phyloP scores from a whole-genome alignment of 2,888 invertebrate species.

The Poecilobothrus nobilitatus region DNA sequence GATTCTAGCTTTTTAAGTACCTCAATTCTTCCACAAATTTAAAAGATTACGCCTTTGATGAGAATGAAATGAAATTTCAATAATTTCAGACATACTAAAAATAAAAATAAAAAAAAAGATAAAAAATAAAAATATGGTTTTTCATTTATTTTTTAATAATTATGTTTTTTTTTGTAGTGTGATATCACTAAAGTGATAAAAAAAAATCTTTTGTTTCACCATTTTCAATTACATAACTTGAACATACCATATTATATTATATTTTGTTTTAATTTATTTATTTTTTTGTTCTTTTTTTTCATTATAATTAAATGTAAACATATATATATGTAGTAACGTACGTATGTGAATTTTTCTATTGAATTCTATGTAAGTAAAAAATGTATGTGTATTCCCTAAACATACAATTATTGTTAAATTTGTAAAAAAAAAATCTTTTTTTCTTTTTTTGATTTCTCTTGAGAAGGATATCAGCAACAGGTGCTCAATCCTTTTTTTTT shows the following conservation, averaged over 20 bases:
- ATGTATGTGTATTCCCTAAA: not conserved
- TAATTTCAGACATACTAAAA: no score
- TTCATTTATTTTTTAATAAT: no score
- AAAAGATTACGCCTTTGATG: no score
- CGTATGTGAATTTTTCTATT: not conserved
- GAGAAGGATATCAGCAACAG: conserved; percentile 6
- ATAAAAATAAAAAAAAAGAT: no score
- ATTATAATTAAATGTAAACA: not conserved
- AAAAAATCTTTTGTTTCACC: not conserved
- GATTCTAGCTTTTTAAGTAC: no score
- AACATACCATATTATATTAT: not conserved
- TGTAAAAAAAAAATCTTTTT: not conserved
- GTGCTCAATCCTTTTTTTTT: not conserved
- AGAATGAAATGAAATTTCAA: no score
- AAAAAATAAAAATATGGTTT: no score
- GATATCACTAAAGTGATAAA: not conserved
- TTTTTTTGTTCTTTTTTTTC: not conserved
- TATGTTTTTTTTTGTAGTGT: no score
- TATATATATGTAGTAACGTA: not conserved
- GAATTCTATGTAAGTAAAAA: no score
- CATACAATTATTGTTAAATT: not conserved
- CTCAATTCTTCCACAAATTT: no score
- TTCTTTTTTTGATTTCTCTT: not conserved
- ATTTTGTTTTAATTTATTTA: not conserved
- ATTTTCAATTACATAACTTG: not conserved